Base-by-base conservation (phyloP, 2,797 vertebrate genomes). In the Uromys caudimaculatus region DNA sequence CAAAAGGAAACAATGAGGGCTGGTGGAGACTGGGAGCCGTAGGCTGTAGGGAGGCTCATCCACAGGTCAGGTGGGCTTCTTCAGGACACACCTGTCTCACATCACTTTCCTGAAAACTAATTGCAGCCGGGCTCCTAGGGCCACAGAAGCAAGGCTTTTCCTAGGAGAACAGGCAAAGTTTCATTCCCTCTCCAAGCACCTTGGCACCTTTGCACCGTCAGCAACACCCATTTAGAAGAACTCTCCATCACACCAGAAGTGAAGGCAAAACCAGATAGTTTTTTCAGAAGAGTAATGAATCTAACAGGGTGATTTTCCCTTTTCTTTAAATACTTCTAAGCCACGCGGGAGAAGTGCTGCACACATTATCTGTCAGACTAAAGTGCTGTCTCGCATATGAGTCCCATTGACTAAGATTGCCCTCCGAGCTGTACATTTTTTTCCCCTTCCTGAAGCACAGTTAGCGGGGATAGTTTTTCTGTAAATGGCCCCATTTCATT, bases 281-380 rank as follows among this genome's bases (percentile, higher is more conserved):
- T 89, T 92, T 89, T 94, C 69, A 95, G 83, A 89, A 94, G 90
- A 96, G 95, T 94, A 97, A 97, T 97, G 91, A 96, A 96, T 97
- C 96, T 97, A 98, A 97, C 90, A 97, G 95, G 96, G 87, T 90
- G 95, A 96, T 97, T 96, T 96, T 71, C 83, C 62, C 73, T 97
- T 97, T 97, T 95, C 97, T 97, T 98, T 97, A 98, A 98, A 97
- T 96, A 97, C 97, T 96, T 95, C 95, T 97, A 91, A 97, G 89
- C 95, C 87, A 44, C 13, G 44, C n/a, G 62, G 76, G 78, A 94
- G 93, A 81, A 88, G 87, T 73, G 47, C 4, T 19, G 58, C 6
- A 0, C 41, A 41, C 79, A 88, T 94, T 97, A 97, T 95, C 97
- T 90, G 91, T 97, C 97, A 98, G 89, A 84, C 92, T 95, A 96